These are phyloP conservation scores for Nycteola revayana DNA, from an alignment of 2,888 invertebrate species.

Conservation along the genomic window DNA sequence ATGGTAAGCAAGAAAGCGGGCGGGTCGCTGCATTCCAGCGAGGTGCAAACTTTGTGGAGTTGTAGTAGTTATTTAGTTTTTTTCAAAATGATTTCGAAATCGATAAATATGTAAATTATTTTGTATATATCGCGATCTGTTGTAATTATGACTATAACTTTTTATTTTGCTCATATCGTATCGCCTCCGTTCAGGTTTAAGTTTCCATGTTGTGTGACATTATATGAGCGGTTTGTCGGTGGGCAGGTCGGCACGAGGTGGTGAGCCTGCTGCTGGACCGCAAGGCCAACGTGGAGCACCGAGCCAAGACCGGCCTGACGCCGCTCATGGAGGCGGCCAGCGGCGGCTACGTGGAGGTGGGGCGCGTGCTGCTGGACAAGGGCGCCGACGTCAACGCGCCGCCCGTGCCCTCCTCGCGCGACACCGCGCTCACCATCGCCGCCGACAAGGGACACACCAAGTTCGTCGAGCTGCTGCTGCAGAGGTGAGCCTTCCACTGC, in stretches of 20 bases:
- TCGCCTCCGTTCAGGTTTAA: too few species aligned
- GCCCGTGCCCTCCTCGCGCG: constrained; percentile 98
- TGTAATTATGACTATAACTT: too few species aligned
- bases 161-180: too few species aligned
- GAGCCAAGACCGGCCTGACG: constrained; percentile 99
- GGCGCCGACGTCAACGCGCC: constrained; percentile 99
- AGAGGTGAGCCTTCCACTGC: too few species aligned
- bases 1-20: too few species aligned
- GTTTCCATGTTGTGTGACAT: not conserved
- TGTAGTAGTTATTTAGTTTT: too few species aligned
- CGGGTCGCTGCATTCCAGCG: too few species aligned
- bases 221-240: not conserved
- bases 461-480: constrained; percentile 92
- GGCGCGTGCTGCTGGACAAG: constrained; percentile 96
- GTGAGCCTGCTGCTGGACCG: constrained; percentile 97
- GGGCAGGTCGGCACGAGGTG: constrained; percentile 94
- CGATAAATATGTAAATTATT: too few species aligned
- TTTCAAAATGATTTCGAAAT: too few species aligned
- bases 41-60: too few species aligned
- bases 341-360: constrained; percentile 99
- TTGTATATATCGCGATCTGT: too few species aligned
- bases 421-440: constrained; percentile 99
- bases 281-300: constrained; percentile 99
- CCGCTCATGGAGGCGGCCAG: constrained; percentile 99
- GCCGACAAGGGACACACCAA: constrained; percentile 99